Percentiles rank a stretch among this genome's conserved stretches.
Conservation (phyloP, 2,888 invertebrate genomes). For the Stegana nigrithorax region DNA sequence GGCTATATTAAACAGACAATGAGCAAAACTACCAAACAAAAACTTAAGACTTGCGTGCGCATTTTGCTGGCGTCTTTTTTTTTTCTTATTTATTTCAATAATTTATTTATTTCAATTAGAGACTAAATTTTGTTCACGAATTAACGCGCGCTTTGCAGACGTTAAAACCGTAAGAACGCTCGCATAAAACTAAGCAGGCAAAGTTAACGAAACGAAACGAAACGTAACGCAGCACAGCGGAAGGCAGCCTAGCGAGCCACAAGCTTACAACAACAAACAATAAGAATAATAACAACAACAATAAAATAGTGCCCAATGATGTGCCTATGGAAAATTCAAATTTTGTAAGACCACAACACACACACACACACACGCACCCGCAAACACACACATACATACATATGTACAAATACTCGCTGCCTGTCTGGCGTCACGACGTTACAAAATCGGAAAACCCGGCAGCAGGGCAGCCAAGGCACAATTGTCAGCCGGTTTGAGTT, state of each 20-base stretch:
- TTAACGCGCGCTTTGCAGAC: constrained; percentile 27
- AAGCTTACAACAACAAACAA: background rate
- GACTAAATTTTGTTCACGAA: background rate
- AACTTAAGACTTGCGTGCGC: constrained; percentile 58
- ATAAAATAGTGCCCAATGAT: background rate
- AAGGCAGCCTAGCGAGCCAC: constrained; percentile 8
- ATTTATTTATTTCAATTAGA: background rate
- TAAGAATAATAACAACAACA: too few species aligned
- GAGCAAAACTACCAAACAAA: constrained; percentile 58
- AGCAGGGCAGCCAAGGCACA: background rate
- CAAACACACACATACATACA: constrained; percentile 13
- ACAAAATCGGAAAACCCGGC: background rate
- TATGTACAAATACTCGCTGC: background rate
- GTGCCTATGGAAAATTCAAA: constrained; percentile 41
- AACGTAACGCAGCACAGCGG: constrained; percentile 19
- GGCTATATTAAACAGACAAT: constrained; percentile 43
- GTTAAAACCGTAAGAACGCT: constrained; percentile 46
- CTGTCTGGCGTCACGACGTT: background rate
- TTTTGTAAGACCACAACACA: constrained; percentile 22
- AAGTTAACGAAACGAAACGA: constrained; percentile 22
- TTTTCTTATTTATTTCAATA: too few species aligned
- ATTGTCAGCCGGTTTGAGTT: background rate
- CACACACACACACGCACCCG: background rate
- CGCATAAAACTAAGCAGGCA: constrained; percentile 50
- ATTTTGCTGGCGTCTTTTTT: constrained; percentile 36